Evolutionary conservation across 1,140 invertebrate genomes (phyloP).

Genomic region (Armadillidium nasatum): DNA sequence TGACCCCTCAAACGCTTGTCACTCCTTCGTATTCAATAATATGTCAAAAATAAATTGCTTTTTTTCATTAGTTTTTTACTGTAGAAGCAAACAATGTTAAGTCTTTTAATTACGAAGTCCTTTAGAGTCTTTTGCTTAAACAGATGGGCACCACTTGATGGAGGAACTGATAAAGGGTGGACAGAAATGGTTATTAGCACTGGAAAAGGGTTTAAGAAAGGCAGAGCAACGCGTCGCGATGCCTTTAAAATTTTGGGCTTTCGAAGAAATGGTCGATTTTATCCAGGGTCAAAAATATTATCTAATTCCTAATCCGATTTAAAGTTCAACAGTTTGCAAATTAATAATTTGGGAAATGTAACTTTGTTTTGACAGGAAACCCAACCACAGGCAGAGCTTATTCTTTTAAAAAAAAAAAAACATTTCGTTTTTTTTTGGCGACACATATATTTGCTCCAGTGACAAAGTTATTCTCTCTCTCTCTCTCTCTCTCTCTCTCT

Average conservation of each 20-base stretch:
- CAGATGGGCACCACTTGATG: background rate
- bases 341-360: no score
- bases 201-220: background rate
- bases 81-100: background rate
- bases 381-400: background rate
- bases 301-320: background rate
- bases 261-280: background rate
- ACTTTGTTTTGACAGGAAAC: background rate
- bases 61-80: no score
- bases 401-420: no score
- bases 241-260: background rate
- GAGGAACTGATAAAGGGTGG: background rate
- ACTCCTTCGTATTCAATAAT: background rate
- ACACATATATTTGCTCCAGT: no score
- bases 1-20: background rate
- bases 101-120: background rate
- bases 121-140: background rate
- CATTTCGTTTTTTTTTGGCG: no score
- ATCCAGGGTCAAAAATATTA: background rate
- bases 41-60: no score
- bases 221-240: background rate
- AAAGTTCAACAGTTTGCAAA: no score
- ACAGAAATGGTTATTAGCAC: constrained; percentile 10
- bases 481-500: no score
- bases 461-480: no score